Base-by-base conservation (phyloP, 2,797 vertebrate genomes). In the Neomorphus geoffroyi region DNA sequence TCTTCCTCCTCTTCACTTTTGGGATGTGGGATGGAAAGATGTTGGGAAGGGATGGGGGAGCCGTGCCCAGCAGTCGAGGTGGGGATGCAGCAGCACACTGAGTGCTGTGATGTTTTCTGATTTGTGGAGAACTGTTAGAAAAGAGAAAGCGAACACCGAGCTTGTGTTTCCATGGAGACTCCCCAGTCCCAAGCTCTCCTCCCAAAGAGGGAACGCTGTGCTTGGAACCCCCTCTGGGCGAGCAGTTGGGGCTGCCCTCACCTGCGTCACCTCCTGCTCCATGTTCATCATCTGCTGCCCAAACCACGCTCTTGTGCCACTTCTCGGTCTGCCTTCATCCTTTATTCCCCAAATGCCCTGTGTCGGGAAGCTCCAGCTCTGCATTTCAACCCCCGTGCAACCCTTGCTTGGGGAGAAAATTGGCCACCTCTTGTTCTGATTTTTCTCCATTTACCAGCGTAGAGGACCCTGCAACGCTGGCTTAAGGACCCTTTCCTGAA, bases 191-290 rank as follows among this genome's bases (percentile, higher is more conserved):
- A 6, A 7, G 35, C 48, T 50, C 82, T 77, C 13, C 15, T 43
- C 17, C 54, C 54, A 19, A 2, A 12, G 30, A 35, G 53, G 17
- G 9, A 0, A 3, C 0, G 3, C 2, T 53, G 15, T 1, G 37
- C 26, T 24, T 1, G 0, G 17, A 17, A 75, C 32, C 19, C 15
- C 2, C 0, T 0, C 35, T 6, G 39, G 28, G 27, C 1, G 24
- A 43, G 35, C 27, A 1, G 3, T 0, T 46, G 46, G 46, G 46
- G 46, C 46, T 46, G 46, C 46, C 46, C 24, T 10, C 2, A 1
- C 43, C 67, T 2, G 5, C 9, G 2, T 12, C 10, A 0, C 1
- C 4, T 30, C 75, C 37, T 46, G 46, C 53, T 6, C 60, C 17
- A 2, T 2, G 13, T 10, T 22, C 45, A 8, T 6, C 6, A 2